These are phyloP conservation scores for Sarcophaga subvicina DNA, from an alignment of 2,888 invertebrate species.

Conservation along the genomic window DNA sequence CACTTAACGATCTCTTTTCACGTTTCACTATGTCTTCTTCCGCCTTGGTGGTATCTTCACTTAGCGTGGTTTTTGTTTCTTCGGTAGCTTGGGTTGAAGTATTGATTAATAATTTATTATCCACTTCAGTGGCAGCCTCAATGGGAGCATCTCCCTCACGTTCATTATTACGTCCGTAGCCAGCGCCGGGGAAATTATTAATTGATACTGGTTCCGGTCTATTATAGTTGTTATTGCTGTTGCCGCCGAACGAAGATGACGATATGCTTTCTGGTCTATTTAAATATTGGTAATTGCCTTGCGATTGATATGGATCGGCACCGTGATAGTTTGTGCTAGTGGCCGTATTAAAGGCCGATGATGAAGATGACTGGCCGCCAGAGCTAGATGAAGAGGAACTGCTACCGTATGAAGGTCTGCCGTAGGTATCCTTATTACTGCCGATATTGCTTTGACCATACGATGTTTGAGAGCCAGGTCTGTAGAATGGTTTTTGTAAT, in stretches of 20 bases:
- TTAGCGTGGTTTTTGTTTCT: conserved; percentile 69
- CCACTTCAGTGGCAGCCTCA: conserved; percentile 75
- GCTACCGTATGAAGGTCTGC: conserved; percentile 72
- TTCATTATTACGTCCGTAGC: conserved; percentile 81
- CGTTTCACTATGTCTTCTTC: conserved; percentile 70
- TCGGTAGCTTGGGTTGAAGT: conserved; percentile 75
- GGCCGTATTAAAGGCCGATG: conserved; percentile 69
- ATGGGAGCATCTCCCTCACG: conserved; percentile 79
- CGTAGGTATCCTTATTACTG: conserved; percentile 69
- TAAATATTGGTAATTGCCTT: conserved; percentile 80
- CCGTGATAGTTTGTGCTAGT: conserved; percentile 75
- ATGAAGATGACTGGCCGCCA: conserved; percentile 67
- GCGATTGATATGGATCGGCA: conserved; percentile 72
- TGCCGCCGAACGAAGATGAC: conserved; percentile 67
- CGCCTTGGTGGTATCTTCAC: conserved; percentile 73
- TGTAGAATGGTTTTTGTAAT: conserved; percentile 80
- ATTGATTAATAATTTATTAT: conserved; percentile 67
- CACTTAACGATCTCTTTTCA: conserved; percentile 75
- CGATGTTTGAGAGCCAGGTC: conserved; percentile 74
- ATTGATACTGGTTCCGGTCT: conserved; percentile 77
- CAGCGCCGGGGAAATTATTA: conserved; percentile 77
- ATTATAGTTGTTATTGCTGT: conserved; percentile 74
- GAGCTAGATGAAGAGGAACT: conserved; percentile 37
- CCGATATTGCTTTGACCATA: conserved; percentile 66
- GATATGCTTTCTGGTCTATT: conserved; percentile 80